Evolutionary conservation across 2,888 invertebrate genomes (phyloP).

Genomic region (Petrophora chlorosata): DNA sequence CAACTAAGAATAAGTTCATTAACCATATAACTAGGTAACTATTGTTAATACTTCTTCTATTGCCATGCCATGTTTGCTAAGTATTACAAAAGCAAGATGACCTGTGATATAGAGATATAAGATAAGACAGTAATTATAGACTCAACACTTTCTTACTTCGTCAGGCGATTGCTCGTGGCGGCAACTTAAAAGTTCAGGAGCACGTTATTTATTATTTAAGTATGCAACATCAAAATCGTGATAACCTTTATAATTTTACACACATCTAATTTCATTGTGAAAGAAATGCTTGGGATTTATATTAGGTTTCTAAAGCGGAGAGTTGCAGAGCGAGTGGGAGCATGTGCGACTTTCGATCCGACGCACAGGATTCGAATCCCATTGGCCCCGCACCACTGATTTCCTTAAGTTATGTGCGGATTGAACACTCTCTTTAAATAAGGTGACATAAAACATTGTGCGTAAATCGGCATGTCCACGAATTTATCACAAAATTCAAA

Average conservation of each 20-base stretch:
- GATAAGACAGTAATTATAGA: constrained; percentile 18
- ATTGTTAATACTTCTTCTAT: not conserved
- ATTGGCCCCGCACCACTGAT: too few relatives aligned
- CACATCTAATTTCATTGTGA: not conserved
- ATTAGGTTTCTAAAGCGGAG: too few relatives aligned
- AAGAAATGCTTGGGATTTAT: constrained; percentile 9
- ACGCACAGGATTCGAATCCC: too few relatives aligned
- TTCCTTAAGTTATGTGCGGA: too few relatives aligned
- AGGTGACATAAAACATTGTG: too few relatives aligned
- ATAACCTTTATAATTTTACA: constrained; percentile 19
- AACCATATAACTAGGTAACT: too few relatives aligned
- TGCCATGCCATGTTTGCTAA: not conserved
- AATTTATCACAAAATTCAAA: too few relatives aligned
- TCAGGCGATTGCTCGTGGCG: constrained; percentile 17
- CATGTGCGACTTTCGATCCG: too few relatives aligned
- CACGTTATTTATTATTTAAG: constrained; percentile 12
- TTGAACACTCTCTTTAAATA: too few relatives aligned
- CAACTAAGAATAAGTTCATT: too few relatives aligned
- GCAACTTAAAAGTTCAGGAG: constrained; percentile 16
- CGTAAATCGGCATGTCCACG: too few relatives aligned
- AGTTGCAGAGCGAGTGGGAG: too few relatives aligned
- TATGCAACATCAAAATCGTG: constrained; percentile 21
- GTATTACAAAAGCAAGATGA: not conserved
- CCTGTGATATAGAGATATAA: constrained; percentile 20
- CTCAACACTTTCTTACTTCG: constrained; percentile 5